These are phyloP conservation scores for Numenius phaeopus DNA, from an alignment of 2,797 vertebrate species.

Conservation along the genomic window DNA sequence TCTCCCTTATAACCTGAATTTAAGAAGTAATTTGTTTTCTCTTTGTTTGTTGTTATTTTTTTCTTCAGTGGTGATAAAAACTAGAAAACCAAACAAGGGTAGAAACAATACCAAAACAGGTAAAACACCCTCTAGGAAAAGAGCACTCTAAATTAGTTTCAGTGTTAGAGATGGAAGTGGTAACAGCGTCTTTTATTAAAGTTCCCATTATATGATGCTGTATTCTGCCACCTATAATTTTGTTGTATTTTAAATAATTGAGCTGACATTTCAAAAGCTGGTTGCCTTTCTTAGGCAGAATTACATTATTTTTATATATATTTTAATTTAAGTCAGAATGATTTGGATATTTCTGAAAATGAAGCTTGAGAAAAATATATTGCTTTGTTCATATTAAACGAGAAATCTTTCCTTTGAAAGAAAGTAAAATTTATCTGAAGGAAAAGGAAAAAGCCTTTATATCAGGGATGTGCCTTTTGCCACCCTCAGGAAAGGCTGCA, in stretches of 20 bases:
- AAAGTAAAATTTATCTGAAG: background rate
- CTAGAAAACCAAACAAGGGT: background rate
- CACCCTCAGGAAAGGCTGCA: background rate
- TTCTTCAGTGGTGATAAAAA: background rate
- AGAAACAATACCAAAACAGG: background rate
- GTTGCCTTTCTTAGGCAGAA: background rate
- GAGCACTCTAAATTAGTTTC: background rate
- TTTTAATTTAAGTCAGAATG: constrained; percentile 31
- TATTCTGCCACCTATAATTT: constrained; percentile 34
- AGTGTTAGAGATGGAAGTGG: constrained; percentile 3
- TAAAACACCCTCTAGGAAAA: constrained; percentile 1
- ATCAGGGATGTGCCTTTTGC: background rate
- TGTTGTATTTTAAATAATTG: constrained; percentile 35
- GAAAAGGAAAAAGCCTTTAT: background rate
- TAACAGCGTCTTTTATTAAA: constrained; percentile 21
- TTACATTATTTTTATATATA: background rate
- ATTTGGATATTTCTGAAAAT: constrained; percentile 38
- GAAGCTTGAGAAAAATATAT: constrained; percentile 8
- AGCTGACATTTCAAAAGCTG: constrained; percentile 26
- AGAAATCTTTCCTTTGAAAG: background rate
- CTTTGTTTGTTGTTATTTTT: background rate
- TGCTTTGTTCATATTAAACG: constrained; percentile 24
- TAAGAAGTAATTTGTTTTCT: background rate
- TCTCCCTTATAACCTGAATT: background rate
- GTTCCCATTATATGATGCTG: background rate